Evolutionary conservation across 2,888 invertebrate genomes (phyloP).

Genomic region (Corbicula japonica): DNA sequence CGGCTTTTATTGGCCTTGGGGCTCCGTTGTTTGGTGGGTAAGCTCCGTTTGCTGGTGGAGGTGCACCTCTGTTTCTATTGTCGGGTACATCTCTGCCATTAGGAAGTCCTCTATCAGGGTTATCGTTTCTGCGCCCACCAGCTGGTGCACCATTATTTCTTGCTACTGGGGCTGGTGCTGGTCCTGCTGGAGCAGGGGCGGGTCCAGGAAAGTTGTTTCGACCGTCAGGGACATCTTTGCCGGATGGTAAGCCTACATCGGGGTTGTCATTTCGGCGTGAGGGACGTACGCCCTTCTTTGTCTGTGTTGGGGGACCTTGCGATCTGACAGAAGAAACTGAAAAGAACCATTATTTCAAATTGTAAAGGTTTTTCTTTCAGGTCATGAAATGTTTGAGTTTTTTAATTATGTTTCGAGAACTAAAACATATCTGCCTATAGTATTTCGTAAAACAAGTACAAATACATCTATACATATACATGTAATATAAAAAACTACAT

Average conservation of each 20-base stretch:
- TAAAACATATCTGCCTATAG: no score
- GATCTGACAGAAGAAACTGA: constrained; percentile 50
- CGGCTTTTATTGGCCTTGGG: background rate
- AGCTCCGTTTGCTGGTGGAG: background rate
- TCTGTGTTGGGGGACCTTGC: constrained; percentile 49
- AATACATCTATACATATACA: no score
- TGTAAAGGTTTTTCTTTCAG: no score
- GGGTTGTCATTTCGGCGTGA: constrained; percentile 42
- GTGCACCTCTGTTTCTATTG: constrained; percentile 22
- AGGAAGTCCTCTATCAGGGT: constrained; percentile 37
- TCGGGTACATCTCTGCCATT: constrained; percentile 31
- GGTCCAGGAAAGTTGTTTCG: constrained; percentile 8
- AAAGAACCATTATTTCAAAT: no score
- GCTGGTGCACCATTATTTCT: constrained; percentile 1
- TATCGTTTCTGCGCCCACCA: constrained; percentile 5
- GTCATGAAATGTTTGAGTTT: no score
- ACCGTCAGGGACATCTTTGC: constrained; percentile 27
- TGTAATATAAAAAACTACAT: no score
- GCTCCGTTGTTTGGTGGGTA: no score
- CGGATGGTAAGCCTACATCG: constrained; percentile 21
- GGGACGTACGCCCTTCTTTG: constrained; percentile 48
- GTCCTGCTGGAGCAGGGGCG: background rate
- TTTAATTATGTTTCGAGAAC: no score
- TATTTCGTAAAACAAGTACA: no score
- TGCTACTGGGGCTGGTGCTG: background rate